Evolutionary conservation across 2,888 invertebrate species (phyloP), one percentile per base, ranked within the genome.

Genomic region (Bombylius discolor): DNA sequence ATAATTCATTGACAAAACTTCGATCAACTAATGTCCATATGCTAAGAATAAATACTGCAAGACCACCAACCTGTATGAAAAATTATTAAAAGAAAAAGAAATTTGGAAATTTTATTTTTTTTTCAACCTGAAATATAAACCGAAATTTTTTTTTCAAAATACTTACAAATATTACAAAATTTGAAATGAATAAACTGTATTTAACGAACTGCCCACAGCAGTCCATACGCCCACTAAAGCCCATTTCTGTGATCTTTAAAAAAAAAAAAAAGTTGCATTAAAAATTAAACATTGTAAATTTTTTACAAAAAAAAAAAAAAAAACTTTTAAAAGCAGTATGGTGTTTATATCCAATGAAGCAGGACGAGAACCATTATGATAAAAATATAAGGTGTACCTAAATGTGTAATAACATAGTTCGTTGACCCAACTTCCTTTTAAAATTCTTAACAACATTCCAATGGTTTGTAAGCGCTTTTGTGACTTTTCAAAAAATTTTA

Each of bases 151-250:
- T 31, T 51, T 51, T 36, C 45, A 48, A 12, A 8, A 11, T 23
- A 84, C 90, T 89, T 79, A 93, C 92, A 70, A 90, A 87, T 67
- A 91, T 90, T 32, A 92, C 71, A 58, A 90, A 80, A 73, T 94
- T 94, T 59, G 87, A 80, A 60, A 85, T 78, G 71, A 93, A 90
- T 67, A 94, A 78, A 63, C 87, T 83, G 74, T 87, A 85, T 74
- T 93, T 92, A 79, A 92, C 87, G 68, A 85, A 89, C 66, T 87
- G 84, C 61, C 92, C 91, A 71, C 91, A 92, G 70, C 89, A 86
- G 74, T 90, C 89, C 85, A 90, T 88, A 68, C 87, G 84, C 61
- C 84, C 82, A 62, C 87, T 84, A 76, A 84, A 83, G 55, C 85
- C 87, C 85, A 87, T 85, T 53, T 65, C 73, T 65, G 62, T 47